Base-by-base conservation (phyloP, 2,797 vertebrate species). In the Takifugu rubripes region DNA sequence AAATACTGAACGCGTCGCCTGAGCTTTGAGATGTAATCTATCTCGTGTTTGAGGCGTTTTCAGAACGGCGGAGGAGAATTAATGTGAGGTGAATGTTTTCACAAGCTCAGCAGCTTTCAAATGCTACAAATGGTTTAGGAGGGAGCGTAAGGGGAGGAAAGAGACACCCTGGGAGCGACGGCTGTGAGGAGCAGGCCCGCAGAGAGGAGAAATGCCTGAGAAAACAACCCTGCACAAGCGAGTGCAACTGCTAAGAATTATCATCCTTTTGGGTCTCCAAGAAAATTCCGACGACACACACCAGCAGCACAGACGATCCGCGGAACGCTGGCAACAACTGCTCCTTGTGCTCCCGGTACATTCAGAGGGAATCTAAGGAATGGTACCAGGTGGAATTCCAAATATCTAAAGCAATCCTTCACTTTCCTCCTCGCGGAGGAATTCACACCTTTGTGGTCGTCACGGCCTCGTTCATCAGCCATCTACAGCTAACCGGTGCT, bases 191-290 rank as follows among this genome's bases (percentile, higher is more conserved):
- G 31, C 31, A 33, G 8, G 31, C 7, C 6, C 9, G 31, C 31
- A 33, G 31, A 72, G 78, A 81, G 70, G 66, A 71, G 26, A 70
- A 83, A 83, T 87, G 88, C 70, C 72, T 25, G 29, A 81, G 67
- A 68, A 65, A 70, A 75, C 61, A 50, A 54, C 55, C 54, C 52
- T 70, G 66, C 74, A 67, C 74, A 68, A 78, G 79, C 59, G 70
- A 81, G 77, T 78, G 72, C 87, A 88, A 88, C 87, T 86, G 84
- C 82, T 78, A 46, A 77, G 69, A 81, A 78, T 87, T 70, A 77
- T 75, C 57, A 71, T 67, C 55, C 54, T 79, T 81, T 67, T 64
- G 64, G 74, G 60, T 48, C 61, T 49, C 36, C 58, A 80, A 21
- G 63, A 82, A 71, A 40, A 87, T 83, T 72, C 71, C 66, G 5